Base-by-base conservation (phyloP, 2,888 invertebrate genomes). In the Chromoteleia sp. region DNA sequence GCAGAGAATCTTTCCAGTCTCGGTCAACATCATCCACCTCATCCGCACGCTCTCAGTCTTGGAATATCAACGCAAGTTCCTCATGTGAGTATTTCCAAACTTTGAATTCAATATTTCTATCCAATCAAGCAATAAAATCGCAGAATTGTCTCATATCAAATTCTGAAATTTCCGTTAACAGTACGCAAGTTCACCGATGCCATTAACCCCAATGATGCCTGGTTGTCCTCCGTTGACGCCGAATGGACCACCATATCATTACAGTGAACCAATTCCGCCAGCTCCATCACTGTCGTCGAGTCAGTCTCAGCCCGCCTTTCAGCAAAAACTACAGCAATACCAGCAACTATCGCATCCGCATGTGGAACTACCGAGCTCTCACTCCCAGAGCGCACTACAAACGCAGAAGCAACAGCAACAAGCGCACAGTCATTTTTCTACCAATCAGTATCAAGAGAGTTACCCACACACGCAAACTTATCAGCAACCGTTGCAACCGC, bases 241-340 rank as follows among this genome's bases (percentile, higher is more conserved):
- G 41, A 91, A 91, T 77, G 91, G 86, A 92, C 94, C 92, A 91
- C 94, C 89, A 91, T 94, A 91, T 93, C 83, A 81, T 48, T 93
- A 92, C 92, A 94, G 83, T 93, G 94, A 92, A 92, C 93, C 91
- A 15, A 91, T 88, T 92, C 94, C 92, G 88, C 93, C 87, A 90
- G 93, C 92, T 84, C 92, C 85, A 65, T 91, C 87, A 84, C 86
- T 91, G 41, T 90, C 91, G 14, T 89, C 88, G 19, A 90, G 90
- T 67, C 91, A 91, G 73, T 91, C 91, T 17, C 91, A 91, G 58
- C 90, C 91, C 10, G 91, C 89, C 25, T 91, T 91, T 84, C 91
- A 91, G 70, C 91, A 90, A 68, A 90, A 90, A 77, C 84, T 89
- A 48, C 87, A 87, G 78, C 88, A 89, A 79, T 91, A 90, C 79